phyloP scores from a whole-genome alignment of 2,888 invertebrate genomes.

The Sympetrum striolatum region DNA sequence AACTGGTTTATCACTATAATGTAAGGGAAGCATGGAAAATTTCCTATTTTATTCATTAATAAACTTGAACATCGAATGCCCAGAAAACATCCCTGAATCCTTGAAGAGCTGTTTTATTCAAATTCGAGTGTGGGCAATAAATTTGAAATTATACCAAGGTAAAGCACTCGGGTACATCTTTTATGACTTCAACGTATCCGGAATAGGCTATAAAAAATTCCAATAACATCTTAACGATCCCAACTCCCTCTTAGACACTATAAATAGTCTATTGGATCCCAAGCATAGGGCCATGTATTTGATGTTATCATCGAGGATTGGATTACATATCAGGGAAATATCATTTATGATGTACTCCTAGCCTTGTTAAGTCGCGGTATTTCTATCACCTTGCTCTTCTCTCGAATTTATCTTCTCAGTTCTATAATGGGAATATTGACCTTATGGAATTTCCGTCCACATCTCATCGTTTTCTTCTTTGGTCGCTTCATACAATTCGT shows the following conservation, averaged over 20 bases:
- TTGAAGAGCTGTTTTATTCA: conserved; percentile 21
- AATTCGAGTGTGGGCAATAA: conserved; percentile 37
- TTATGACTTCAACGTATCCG: conserved; percentile 37
- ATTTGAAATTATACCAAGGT: conserved; percentile 43
- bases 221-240: conserved; percentile 40
- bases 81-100: neutral
- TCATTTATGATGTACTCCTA: conserved; percentile 10
- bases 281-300: neutral
- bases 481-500: too few species aligned
- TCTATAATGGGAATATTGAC: too few species aligned
- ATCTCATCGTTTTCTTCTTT: too few species aligned
- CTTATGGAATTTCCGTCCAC: too few species aligned
- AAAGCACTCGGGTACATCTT: conserved; percentile 40
- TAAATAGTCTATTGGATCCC: conserved; percentile 8
- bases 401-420: too few species aligned
- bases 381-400: neutral
- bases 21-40: too few species aligned
- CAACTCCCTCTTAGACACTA: conserved; percentile 25
- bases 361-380: neutral
- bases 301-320: conserved; percentile 28
- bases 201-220: conserved; percentile 39
- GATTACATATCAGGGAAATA: conserved; percentile 17
- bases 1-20: too few species aligned
- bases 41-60: neutral
- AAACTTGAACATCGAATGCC: neutral